These are phyloP conservation scores for Platygyra sinensis DNA, from an alignment of 64 coral and sea anemone species.

Conservation along the genomic window DNA sequence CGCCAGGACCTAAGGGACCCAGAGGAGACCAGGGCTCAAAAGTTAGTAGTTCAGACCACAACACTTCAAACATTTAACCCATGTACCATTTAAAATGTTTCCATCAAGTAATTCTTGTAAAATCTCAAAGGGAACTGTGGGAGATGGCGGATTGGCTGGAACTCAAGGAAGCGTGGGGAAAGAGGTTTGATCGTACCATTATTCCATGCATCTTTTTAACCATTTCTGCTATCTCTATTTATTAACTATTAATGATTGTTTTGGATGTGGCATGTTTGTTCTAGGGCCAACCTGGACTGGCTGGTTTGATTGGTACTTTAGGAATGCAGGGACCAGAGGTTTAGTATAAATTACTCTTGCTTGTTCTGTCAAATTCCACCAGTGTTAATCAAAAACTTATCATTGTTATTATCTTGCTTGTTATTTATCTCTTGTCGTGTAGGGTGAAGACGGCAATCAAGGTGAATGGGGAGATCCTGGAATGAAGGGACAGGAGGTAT, in stretches of 20 bases:
- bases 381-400: neutral
- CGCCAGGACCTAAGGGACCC: conserved; percentile 36
- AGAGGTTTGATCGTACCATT: neutral
- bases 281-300: conserved; percentile 33
- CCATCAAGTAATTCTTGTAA: too few species aligned
- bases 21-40: conserved; percentile 42
- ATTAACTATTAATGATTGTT: neutral
- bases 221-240: too few species aligned
- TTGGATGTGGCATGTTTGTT: neutral
- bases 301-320: conserved; percentile 27
- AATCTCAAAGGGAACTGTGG: conserved; percentile 30
- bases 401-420: neutral
- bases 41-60: conserved; percentile 12
- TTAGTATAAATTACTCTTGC: neutral
- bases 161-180: conserved; percentile 34
- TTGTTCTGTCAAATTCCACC: neutral
- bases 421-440: neutral
- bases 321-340: conserved; percentile 52
- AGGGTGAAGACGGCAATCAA: conserved; percentile 54
- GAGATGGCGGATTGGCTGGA: conserved; percentile 34
- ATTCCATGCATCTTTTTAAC: neutral
- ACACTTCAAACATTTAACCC: neutral
- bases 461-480: conserved; percentile 46
- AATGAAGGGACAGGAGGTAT: conserved; percentile 54
- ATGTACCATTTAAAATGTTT: neutral